These are phyloP conservation scores for Haemorhous mexicanus DNA, from an alignment of 2,113 vertebrate species.

Conservation along the genomic window DNA sequence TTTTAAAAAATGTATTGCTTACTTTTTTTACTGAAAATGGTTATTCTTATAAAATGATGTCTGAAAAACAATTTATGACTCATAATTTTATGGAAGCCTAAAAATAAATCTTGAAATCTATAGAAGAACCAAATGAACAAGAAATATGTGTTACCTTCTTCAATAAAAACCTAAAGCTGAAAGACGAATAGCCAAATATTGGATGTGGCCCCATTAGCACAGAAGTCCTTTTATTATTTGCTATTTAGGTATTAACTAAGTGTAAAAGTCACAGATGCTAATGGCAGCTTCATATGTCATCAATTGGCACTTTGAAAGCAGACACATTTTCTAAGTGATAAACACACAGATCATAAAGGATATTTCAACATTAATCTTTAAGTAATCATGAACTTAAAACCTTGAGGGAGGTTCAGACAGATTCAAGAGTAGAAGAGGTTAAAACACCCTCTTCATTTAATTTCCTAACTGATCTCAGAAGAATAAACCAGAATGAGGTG, in stretches of 20 bases:
- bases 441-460: background rate
- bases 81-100: background rate
- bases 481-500: background rate
- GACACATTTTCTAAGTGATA: background rate
- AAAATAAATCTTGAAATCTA: background rate
- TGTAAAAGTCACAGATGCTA: background rate
- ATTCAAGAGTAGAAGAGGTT: background rate
- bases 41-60: background rate
- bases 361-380: background rate
- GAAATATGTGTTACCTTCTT: background rate
- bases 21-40: background rate
- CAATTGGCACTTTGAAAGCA: background rate
- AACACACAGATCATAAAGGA: background rate
- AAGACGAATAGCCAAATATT: background rate
- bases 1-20: background rate
- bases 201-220: background rate
- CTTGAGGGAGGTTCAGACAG: background rate
- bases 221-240: background rate
- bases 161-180: background rate
- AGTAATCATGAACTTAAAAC: background rate
- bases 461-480: background rate
- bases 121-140: background rate
- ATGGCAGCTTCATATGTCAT: background rate
- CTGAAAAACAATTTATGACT: background rate
- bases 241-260: background rate